Percentiles rank a stretch among this genome's conserved stretches.
These are phyloP conservation scores for Seira musarum DNA, from an alignment of 2,888 invertebrate species.

Conservation along the genomic window DNA sequence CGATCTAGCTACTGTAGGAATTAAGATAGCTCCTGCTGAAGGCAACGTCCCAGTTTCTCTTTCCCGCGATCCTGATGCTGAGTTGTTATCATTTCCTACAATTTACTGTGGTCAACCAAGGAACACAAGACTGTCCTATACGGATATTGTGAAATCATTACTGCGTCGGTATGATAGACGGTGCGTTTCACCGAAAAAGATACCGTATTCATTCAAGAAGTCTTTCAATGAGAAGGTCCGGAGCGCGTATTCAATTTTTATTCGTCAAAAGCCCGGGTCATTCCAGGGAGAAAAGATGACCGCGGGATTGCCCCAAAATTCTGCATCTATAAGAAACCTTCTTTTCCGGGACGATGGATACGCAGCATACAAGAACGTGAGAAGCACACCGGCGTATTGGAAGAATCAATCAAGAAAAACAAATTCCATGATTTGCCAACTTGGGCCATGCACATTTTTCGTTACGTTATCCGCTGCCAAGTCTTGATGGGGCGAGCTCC, in stretches of 20 bases:
- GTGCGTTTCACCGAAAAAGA: constrained; percentile 13
- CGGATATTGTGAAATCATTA: constrained; percentile 53
- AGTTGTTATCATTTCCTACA: constrained; percentile 28
- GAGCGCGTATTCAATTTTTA: too few relatives aligned
- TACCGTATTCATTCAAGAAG: constrained; percentile 17
- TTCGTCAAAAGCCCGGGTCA: too few relatives aligned
- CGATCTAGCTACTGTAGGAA: too few relatives aligned
- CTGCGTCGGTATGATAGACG: constrained; percentile 30
- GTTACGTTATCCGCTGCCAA: constrained; percentile 54
- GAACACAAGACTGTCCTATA: constrained; percentile 12
- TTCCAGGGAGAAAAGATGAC: too few relatives aligned
- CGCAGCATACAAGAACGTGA: constrained; percentile 30
- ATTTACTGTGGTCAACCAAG: constrained; percentile 22
- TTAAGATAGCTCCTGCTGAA: constrained; percentile 37
- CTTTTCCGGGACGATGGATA: constrained; percentile 64
- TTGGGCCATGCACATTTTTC: constrained; percentile 43
- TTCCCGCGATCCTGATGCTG: constrained; percentile 20
- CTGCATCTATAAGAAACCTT: too few relatives aligned
- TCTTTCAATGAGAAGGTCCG: constrained; percentile 12
- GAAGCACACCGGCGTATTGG: constrained; percentile 51
- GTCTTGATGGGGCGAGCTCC: constrained; percentile 37
- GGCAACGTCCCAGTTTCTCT: constrained; percentile 18
- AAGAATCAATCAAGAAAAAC: constrained; percentile 31
- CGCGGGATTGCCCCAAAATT: too few relatives aligned
- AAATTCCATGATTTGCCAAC: constrained; percentile 53